These are phyloP conservation scores for Meteorus colon DNA, from an alignment of 2,888 invertebrate species.

Conservation along the genomic window DNA sequence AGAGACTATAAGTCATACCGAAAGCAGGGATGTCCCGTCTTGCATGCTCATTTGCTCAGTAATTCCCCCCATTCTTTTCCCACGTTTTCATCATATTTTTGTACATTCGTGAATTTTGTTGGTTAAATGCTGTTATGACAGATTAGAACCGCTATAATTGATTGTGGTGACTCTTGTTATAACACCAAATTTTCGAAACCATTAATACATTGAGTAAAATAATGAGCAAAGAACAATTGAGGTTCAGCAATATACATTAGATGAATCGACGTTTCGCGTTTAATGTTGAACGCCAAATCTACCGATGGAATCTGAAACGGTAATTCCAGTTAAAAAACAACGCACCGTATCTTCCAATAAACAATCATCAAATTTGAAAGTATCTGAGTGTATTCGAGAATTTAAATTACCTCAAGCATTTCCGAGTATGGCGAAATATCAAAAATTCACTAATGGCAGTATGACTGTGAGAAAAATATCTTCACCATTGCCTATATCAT, in stretches of 20 bases:
- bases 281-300: not conserved
- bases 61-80: not conserved
- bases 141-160: not conserved
- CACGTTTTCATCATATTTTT: not conserved
- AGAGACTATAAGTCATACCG: not conserved
- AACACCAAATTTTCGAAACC: too few species aligned
- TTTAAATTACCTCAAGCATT: constrained; percentile 61
- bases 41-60: constrained; percentile 1
- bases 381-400: constrained; percentile 56
- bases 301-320: constrained; percentile 45
- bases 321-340: constrained; percentile 44
- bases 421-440: constrained; percentile 53
- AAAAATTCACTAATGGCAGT: not conserved
- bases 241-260: not conserved
- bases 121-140: not conserved
- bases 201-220: not conserved
- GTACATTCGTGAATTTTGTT: not conserved
- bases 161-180: not conserved
- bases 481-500: not conserved
- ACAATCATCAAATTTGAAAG: constrained; percentile 39
- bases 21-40: constrained; percentile 55
- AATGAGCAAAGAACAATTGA: not conserved
- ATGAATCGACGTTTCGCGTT: not conserved
- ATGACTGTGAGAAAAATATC: not conserved
- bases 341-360: constrained; percentile 14